Evolutionary conservation across 2,888 invertebrate species (phyloP).

Genomic region (Ophion ventricosus): DNA sequence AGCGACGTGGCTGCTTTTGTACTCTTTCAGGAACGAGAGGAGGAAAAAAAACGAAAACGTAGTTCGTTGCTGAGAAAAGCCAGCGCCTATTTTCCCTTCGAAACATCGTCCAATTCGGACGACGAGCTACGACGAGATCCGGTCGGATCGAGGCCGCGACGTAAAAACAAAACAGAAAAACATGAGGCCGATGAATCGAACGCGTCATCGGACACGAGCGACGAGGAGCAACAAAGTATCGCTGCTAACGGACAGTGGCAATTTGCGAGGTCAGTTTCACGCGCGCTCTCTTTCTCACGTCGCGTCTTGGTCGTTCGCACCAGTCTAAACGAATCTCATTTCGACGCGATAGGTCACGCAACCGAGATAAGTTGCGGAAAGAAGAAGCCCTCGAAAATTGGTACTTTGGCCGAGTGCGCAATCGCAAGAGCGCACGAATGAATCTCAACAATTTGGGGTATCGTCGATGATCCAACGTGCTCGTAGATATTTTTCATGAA

Average conservation of each 20-base stretch:
- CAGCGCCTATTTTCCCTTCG: not conserved
- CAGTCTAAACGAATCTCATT: not conserved
- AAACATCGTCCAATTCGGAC: not conserved
- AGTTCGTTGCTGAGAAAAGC: constrained; percentile 10
- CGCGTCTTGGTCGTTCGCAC: not conserved
- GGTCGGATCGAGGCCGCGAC: not conserved
- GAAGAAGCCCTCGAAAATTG: constrained; percentile 55
- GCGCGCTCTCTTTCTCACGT: not conserved
- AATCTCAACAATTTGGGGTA: constrained; percentile 13
- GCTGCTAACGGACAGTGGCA: constrained; percentile 50
- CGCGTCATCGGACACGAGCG: not conserved
- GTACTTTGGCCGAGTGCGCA: constrained; percentile 52
- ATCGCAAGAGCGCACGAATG: constrained; percentile 48
- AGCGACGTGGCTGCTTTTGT: not conserved
- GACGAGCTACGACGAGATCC: constrained; percentile 1
- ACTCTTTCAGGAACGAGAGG: constrained; percentile 9
- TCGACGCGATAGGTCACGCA: constrained; percentile 46
- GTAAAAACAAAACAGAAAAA: not conserved
- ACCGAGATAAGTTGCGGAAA: constrained; percentile 56
- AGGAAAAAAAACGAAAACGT: constrained; percentile 2
- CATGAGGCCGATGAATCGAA: not conserved
- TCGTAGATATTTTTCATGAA: not conserved
- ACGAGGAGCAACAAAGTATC: constrained; percentile 9
- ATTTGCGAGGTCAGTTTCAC: constrained; percentile 52
- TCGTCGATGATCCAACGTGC: not conserved